A percentile compares a stretch with the other conserved stretches of the same genome.
Evolutionary conservation across 64 coral and sea anemone species (phyloP).

Genomic region (Stichodactyla helianthus): DNA sequence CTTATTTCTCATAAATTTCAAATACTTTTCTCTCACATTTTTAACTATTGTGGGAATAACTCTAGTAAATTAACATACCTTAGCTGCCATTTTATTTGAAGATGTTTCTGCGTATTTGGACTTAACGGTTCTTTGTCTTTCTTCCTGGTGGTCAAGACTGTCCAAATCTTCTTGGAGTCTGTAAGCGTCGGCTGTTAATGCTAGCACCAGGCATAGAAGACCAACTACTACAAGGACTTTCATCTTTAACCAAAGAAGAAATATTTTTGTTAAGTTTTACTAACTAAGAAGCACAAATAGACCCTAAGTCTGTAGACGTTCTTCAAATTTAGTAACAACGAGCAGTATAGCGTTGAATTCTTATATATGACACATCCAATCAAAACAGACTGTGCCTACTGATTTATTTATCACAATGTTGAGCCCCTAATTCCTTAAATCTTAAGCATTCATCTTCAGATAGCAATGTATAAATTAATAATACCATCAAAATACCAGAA

Average conservation of each 20-base stretch:
- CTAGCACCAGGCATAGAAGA: neutral
- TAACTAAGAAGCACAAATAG: no score
- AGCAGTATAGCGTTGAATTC: neutral
- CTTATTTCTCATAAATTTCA: no score
- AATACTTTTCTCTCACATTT: no score
- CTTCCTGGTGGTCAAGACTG: neutral
- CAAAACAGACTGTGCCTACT: neutral
- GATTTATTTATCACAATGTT: neutral
- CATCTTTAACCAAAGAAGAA: neutral
- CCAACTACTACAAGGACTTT: neutral
- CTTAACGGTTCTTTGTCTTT: neutral
- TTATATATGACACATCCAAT: neutral
- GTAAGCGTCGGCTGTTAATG: neutral
- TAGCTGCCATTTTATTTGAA: neutral
- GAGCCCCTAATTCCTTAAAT: neutral
- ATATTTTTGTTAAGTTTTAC: neutral
- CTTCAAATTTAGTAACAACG: neutral
- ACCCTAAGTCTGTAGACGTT: neutral
- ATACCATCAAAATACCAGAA: neutral
- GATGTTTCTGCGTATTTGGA: neutral
- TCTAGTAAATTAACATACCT: neutral
- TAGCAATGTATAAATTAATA: neutral
- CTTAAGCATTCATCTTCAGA: neutral
- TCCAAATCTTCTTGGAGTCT: neutral
- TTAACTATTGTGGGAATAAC: neutral